Evolutionary conservation across 2,113 vertebrate genomes (phyloP), one percentile per base, ranked within the genome.

Genomic region (Eulacestoma nigropectus): DNA sequence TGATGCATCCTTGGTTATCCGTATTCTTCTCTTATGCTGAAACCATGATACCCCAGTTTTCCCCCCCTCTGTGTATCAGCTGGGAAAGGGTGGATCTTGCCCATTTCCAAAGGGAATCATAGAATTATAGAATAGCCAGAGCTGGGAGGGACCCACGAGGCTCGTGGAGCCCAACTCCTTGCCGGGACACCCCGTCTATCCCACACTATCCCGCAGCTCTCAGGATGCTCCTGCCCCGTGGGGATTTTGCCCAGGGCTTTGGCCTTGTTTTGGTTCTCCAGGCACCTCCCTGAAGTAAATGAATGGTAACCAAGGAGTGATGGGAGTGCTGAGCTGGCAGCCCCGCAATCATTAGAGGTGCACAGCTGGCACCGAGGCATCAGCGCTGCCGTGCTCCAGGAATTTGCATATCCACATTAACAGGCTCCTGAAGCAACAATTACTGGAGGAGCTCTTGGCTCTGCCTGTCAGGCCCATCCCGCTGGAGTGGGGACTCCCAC

Each of bases 351-450:
- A 65, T 76, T n/a, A 87, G 88, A 88, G 80, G 42, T 23, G n/a
- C 67, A 41, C 92, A 95, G 79, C 79, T 95, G 95, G 90, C 68
- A 42, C 30, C 17, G 10, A 56, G 62, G 29, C 63, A 79, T 92
- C 93, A 55, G 41, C 32, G 6, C 82, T 75, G 81, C 84, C 0
- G 20, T 14, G 76, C 73, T 27, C 76, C 57, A n/a, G 62, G 82
- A 29, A 67, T 87, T 70, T 86, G 47, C 88, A 86, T 44, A 57
- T 33, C 35, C 39, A 39, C 32, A 83, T 84, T 17, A 81, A 30
- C 42, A 22, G 50, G 39, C 16, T 94, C 53, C 74, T 27, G 78
- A 49, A 87, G 88, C 72, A 69, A 30, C 3, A 4, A 27, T 7
- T 23, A 9, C 44, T 11, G 5, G 59, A 39, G 22, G 20, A 85